Base-by-base conservation (phyloP, 2,797 vertebrate species). In the Halcyon badia region DNA sequence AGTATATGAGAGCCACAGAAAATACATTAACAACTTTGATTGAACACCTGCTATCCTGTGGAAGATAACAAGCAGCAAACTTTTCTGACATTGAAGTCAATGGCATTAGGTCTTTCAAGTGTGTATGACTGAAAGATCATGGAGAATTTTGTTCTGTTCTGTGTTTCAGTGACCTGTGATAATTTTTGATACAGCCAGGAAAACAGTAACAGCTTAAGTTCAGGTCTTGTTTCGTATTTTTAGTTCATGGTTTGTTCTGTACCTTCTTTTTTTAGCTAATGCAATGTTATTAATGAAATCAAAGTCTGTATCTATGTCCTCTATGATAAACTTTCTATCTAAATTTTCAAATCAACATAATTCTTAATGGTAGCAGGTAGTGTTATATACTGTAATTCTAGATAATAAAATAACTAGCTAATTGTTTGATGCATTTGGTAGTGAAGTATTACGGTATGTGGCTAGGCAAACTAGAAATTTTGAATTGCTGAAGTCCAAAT, bases 11-110 rank as follows among this genome's bases (percentile, higher is more conserved):
- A 97, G 91, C 97, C 90, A 97, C 95, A 94, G 93, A 98, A 98
- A 98, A 97, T 97, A 96, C 87, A 97, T 98, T 97, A 98, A 94
- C 95, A 96, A 94, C 97, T 98, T 97, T 98, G 97, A 97, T 97
- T 96, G 97, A 98, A 97, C 97, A 98, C 97, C 98, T 98, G 97
- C 96, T 98, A 92, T 95, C 94, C 81, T 70, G 72, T 89, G 83
- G 58, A 94, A 76, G 84, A 78, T 65, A 94, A 80, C 66, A 97
- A 87, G 70, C 84, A 76, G 56, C 64, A 90, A 95, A 97, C 87
- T 75, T 76, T 54, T 39, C 70, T 91, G 91, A 83, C 78, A 83
- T 13, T 94, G 78, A 95, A 79, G 76, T 87, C 84, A 96, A 58
- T 58, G 46, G 62, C 48, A 62, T 94, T 18, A 75, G 57, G 35